Conservation (phyloP, 1,140 invertebrate genomes). For the Chironomus striatipennis region DNA sequence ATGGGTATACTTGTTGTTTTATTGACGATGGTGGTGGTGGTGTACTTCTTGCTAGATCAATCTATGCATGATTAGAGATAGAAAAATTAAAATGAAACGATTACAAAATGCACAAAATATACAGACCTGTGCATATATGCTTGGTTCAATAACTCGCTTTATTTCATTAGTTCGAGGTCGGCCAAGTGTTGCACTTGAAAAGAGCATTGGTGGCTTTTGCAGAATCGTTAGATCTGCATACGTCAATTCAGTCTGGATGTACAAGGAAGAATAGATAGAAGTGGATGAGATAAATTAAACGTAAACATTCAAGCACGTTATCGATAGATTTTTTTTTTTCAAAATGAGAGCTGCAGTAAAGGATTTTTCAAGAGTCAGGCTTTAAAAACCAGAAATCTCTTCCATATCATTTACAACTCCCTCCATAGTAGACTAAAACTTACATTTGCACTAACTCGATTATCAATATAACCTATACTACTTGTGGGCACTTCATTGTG, state of each 20-base stretch:
- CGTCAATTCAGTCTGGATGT: constrained; percentile 45
- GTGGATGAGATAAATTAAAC: not conserved
- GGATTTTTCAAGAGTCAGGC: too few relatives aligned
- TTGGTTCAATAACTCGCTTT: constrained; percentile 43
- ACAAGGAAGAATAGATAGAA: not conserved
- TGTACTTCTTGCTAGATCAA: constrained; percentile 15
- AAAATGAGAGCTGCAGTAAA: too few relatives aligned
- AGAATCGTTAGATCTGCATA: constrained; percentile 49
- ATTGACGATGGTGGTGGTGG: constrained; percentile 18
- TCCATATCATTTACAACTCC: too few relatives aligned
- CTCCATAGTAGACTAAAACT: not conserved
- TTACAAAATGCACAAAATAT: not conserved
- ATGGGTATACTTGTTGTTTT: constrained; percentile 6
- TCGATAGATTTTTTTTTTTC: constrained; percentile 8
- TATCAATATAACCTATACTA: constrained; percentile 23
- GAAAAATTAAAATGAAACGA: not conserved
- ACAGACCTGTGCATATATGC: constrained; percentile 51
- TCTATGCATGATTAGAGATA: not conserved
- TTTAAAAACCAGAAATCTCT: too few relatives aligned
- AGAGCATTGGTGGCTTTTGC: constrained; percentile 41
- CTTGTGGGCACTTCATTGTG: constrained; percentile 21
- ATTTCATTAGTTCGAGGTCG: constrained; percentile 41
- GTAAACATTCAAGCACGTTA: not conserved
- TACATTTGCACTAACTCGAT: constrained; percentile 25
- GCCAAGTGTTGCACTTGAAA: constrained; percentile 45